A percentile compares a stretch with the other conserved stretches of the same genome.
Evolutionary conservation across 2,113 vertebrate genomes (phyloP).

Genomic region (Pachycephala philippinensis): DNA sequence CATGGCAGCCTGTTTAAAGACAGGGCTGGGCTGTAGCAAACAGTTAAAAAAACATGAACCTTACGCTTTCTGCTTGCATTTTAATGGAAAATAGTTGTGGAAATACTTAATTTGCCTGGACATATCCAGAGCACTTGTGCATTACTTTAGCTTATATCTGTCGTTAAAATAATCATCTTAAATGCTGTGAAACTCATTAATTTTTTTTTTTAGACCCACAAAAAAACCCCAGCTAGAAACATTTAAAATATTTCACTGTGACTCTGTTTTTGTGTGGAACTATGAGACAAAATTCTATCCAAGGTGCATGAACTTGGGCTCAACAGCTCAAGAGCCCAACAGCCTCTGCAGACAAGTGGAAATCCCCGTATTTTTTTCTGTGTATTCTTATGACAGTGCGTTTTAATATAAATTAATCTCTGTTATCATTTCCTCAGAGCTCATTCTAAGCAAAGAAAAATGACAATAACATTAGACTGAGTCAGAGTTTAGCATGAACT

Average conservation of each 20-base stretch:
- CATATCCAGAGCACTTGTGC: not conserved
- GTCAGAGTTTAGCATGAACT: not conserved
- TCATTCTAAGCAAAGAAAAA: not conserved
- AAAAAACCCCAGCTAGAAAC: not conserved
- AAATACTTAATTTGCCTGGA: not conserved
- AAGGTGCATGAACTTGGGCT: not conserved
- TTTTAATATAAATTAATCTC: not conserved
- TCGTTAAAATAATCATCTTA: fast-evolving
- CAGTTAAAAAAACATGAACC: not conserved
- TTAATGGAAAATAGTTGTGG: not conserved
- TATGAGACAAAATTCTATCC: not conserved
- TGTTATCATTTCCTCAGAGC: not conserved
- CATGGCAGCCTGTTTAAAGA: not conserved
- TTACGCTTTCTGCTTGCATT: not conserved
- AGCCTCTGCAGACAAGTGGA: not conserved
- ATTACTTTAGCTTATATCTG: not conserved
- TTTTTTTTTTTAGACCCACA: not conserved
- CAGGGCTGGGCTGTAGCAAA: not conserved
- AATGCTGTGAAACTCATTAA: not conserved
- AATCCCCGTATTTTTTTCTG: not conserved
- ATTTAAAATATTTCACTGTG: not conserved
- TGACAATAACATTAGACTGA: not conserved
- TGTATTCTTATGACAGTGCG: not conserved
- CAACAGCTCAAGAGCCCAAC: not conserved
- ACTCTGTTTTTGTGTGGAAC: not conserved